Base-by-base conservation (phyloP, 1,140 invertebrate genomes). In the Drosophila ananassae region DNA sequence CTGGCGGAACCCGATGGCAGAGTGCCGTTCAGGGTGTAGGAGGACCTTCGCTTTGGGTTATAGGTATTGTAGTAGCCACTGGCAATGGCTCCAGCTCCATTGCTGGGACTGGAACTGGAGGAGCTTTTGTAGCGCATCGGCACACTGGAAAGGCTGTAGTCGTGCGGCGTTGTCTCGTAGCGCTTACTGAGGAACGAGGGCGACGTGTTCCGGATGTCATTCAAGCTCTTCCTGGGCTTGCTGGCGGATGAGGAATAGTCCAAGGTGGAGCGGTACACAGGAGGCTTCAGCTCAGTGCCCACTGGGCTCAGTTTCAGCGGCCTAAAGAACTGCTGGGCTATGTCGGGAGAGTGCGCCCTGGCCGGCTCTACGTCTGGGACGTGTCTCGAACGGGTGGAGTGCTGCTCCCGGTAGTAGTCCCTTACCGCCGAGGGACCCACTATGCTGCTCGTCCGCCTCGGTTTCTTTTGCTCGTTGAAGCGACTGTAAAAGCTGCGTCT, bases 401-500 rank as follows among this genome's bases (percentile, higher is more conserved):
- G 77, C 25, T 91, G 82, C 24, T 92, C 91, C 3, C 91, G 79
- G 32, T 92, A 92, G 50, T 91, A 92, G n/a, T 92, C 91, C 1
- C 91, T 76, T 0, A 91, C 90, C 5, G 91, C 91, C 10, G 79
- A 84, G 0, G 94, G 94, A 54, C 93, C 94, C 7, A 94, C 94
- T 66, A 94, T 92, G 77, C 85, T 93, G 80, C 93, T 94, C 76
- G 94, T 94, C 68, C 94, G 92, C 56, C 95, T 93, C 46, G 94
- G 93, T 3, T 85, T 96, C 80, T 95, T 96, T 77, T 95, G 94
- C 78, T 97, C 96, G 79, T 98, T 97, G 84, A 98, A 98, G 60
- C 96, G 93, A 3, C 95, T 95, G 84, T 97, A 98, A 92, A 97
- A 98, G 90, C 96, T 97, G 90, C 97, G 97, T 17, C 97, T 93